Conservation (phyloP, 2,797 vertebrate species). For the Sebastes cheni region DNA sequence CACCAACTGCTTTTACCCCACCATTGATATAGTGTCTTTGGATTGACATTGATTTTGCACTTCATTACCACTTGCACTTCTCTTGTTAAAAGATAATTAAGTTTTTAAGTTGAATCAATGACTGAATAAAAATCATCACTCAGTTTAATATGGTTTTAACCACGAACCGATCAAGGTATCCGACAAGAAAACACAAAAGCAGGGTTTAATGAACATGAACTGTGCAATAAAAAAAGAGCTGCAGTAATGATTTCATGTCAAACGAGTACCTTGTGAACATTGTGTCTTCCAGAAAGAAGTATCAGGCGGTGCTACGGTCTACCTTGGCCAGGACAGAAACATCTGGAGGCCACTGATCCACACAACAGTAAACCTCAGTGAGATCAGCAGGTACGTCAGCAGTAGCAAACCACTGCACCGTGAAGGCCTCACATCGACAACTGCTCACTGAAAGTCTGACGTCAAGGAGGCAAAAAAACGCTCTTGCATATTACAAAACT, state of each 20-base stretch:
- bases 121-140: neutral
- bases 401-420: neutral
- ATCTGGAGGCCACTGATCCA: constrained; percentile 76
- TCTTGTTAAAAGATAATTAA: neutral
- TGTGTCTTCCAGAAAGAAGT: constrained; percentile 63
- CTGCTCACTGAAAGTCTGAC: neutral
- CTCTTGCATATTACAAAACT: neutral
- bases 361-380: constrained; percentile 69
- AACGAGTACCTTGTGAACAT: neutral
- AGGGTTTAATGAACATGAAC: neutral
- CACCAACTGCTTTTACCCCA: neutral
- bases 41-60: constrained; percentile 21
- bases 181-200: neutral
- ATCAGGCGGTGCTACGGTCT: constrained; percentile 59
- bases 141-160: neutral
- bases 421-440: neutral
- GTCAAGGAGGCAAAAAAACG: neutral
- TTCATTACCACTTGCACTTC: neutral
- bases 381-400: constrained; percentile 72
- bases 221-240: neutral
- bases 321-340: constrained; percentile 78
- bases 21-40: neutral
- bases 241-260: neutral
- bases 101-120: neutral
- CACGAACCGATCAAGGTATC: neutral